Percentiles rank a stretch among this genome's conserved stretches.
phyloP scores from a whole-genome alignment of 2,888 invertebrate species.

The Drosophila trichaetosa region DNA sequence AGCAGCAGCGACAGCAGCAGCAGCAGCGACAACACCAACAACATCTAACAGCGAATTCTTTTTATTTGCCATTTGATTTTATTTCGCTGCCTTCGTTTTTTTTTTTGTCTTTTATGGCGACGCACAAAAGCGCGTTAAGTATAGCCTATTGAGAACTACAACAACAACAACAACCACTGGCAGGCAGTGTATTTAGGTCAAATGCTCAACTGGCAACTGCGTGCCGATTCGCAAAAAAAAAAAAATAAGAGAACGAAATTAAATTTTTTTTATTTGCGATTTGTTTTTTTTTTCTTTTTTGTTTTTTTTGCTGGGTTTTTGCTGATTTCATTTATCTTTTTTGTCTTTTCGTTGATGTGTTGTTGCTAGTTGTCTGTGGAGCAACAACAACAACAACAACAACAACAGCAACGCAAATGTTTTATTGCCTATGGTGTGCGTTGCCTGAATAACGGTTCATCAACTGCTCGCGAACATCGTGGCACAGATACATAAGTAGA shows the following conservation, averaged over 20 bases:
- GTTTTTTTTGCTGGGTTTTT: conserved; percentile 33
- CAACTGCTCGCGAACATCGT: conserved; percentile 40
- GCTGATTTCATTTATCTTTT: conserved; percentile 65
- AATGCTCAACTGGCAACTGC: conserved; percentile 70
- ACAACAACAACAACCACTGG: conserved; percentile 24
- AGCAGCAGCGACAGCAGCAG: conserved; percentile 18
- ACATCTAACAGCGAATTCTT: conserved; percentile 44
- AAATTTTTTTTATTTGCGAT: conserved; percentile 40
- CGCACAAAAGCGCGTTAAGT: conserved; percentile 74
- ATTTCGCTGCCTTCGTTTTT: conserved; percentile 14
- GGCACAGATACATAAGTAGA: conserved; percentile 37
- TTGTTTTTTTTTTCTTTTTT: conserved; percentile 31
- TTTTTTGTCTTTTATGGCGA: conserved; percentile 49
- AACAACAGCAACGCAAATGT: conserved; percentile 29
- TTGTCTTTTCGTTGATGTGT: conserved; percentile 14
- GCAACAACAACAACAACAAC: conserved; percentile 25
- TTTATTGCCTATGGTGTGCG: conserved; percentile 56
- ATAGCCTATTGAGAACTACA: conserved; percentile 67
- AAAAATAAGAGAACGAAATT: conserved; percentile 36
- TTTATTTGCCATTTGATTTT: conserved; percentile 53
- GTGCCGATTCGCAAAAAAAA: conserved; percentile 74
- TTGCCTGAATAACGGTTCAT: conserved; percentile 64
- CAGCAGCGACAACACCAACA: conserved; percentile 20
- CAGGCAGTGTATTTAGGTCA: conserved; percentile 66
- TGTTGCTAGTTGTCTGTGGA: conserved; percentile 35